Evolutionary conservation across 2,113 vertebrate genomes (phyloP).

Genomic region (Holacanthus passer): DNA sequence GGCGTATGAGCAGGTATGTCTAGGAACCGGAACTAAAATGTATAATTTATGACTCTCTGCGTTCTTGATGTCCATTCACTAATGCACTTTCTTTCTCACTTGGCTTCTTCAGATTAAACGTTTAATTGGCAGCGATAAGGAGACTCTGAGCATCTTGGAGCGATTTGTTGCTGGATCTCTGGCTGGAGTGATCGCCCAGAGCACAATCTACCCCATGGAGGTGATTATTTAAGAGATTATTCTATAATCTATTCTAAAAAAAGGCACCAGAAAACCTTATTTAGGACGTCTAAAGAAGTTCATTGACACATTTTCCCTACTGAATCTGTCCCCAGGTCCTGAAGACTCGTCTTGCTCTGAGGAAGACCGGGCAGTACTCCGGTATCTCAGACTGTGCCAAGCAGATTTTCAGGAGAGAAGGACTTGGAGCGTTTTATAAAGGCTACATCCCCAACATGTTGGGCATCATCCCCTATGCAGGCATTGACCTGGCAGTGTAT

Average conservation of each 20-base stretch:
- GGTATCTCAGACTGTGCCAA: constrained; percentile 93
- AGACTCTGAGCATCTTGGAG: constrained; percentile 90
- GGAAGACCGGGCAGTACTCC: constrained; percentile 91
- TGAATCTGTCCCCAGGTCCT: constrained; percentile 86
- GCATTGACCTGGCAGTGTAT: constrained; percentile 96
- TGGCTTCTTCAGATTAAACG: constrained; percentile 88
- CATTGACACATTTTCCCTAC: neutral
- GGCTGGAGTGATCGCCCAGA: constrained; percentile 95
- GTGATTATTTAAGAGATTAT: no score
- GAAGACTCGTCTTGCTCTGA: constrained; percentile 93
- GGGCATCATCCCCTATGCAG: constrained; percentile 96
- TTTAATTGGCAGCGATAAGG: constrained; percentile 90
- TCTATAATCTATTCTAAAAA: no score
- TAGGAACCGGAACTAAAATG: accelerated
- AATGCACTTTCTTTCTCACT: neutral
- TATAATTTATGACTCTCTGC: accelerated
- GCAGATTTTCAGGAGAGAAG: constrained; percentile 90
- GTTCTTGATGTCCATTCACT: neutral
- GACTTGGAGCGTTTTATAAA: constrained; percentile 93
- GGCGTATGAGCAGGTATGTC: constrained; percentile 95
- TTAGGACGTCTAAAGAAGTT: neutral
- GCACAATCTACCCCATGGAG: constrained; percentile 98
- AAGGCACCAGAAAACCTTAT: accelerated
- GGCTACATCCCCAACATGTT: constrained; percentile 97
- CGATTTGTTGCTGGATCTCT: constrained; percentile 92